These are phyloP conservation scores for Pachyuromys duprasi DNA, from an alignment of 2,797 vertebrate species.

Conservation along the genomic window DNA sequence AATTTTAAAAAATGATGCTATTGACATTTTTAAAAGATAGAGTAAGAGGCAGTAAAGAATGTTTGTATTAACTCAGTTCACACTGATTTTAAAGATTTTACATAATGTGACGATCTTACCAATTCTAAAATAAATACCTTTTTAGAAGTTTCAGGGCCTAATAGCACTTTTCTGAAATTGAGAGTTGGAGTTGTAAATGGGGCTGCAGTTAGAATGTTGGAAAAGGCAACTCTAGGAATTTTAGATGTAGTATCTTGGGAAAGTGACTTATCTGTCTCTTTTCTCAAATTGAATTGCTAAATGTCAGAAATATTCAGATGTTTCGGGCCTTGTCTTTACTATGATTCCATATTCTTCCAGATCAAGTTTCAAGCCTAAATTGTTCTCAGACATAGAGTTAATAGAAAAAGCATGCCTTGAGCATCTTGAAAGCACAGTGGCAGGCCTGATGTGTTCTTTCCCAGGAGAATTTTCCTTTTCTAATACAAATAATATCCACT, in stretches of 20 bases:
- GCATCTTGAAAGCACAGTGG: background rate
- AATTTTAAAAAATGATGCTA: too few relatives aligned
- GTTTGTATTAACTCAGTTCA: background rate
- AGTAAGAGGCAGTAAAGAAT: background rate
- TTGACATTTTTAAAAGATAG: too few relatives aligned
- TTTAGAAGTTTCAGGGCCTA: background rate
- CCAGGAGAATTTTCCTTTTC: conserved; percentile 37
- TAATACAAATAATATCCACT: conserved; percentile 18
- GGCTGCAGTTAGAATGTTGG: background rate
- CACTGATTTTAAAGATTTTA: background rate
- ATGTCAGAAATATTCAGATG: background rate
- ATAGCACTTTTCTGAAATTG: conserved; percentile 1
- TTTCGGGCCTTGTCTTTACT: background rate
- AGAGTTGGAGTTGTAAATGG: background rate
- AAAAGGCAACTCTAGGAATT: background rate
- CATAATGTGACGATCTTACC: background rate
- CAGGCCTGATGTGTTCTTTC: background rate
- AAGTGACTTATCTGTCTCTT: background rate
- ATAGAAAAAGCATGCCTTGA: background rate
- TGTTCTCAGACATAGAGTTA: conserved; percentile 37
- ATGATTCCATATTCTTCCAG: background rate
- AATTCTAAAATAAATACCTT: background rate
- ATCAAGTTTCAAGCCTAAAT: conserved; percentile 19
- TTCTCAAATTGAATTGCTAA: background rate
- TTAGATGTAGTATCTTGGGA: background rate